Percentiles rank a stretch among this genome's conserved stretches.
Evolutionary conservation across 64 coral and sea anemone species (phyloP).

Genomic region (Montipora foliosa): DNA sequence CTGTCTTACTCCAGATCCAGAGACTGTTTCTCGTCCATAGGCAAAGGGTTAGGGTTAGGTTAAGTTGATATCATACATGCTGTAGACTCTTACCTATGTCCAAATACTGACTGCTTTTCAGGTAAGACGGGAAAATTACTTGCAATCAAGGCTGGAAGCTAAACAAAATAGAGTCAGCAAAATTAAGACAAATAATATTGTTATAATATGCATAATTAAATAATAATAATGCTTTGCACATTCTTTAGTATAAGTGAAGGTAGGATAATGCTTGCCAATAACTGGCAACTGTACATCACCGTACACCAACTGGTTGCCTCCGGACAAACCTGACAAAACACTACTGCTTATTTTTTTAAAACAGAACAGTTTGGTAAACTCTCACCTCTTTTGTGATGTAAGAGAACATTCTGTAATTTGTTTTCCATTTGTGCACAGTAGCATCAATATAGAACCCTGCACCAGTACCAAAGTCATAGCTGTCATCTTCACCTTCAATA

Average conservation of each 20-base stretch:
- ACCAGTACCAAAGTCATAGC: constrained; percentile 97
- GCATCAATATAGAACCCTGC: constrained; percentile 98
- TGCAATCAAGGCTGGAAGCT: constrained; percentile 93
- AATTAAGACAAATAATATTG: too few relatives aligned
- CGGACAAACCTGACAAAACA: too few relatives aligned
- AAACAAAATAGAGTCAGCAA: background rate
- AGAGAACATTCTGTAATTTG: constrained; percentile 96
- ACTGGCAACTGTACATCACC: too few relatives aligned
- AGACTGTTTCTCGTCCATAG: too few relatives aligned
- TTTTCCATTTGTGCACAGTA: constrained; percentile 97
- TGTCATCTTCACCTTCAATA: constrained; percentile 96
- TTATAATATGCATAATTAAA: too few relatives aligned
- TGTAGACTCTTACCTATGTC: constrained; percentile 81
- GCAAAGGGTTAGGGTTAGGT: too few relatives aligned
- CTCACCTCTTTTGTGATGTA: constrained; percentile 97
- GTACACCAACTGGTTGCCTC: too few relatives aligned
- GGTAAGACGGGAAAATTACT: constrained; percentile 86
- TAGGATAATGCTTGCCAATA: too few relatives aligned
- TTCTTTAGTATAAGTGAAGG: background rate
- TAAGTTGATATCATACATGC: background rate
- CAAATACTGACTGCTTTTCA: constrained; percentile 83
- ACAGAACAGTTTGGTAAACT: background rate
- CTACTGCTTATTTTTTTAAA: too few relatives aligned
- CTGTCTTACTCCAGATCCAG: too few relatives aligned
- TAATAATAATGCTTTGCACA: background rate